Evolutionary conservation across 2,888 invertebrate genomes (phyloP).

Genomic region (Agonopterix alstromeriana): DNA sequence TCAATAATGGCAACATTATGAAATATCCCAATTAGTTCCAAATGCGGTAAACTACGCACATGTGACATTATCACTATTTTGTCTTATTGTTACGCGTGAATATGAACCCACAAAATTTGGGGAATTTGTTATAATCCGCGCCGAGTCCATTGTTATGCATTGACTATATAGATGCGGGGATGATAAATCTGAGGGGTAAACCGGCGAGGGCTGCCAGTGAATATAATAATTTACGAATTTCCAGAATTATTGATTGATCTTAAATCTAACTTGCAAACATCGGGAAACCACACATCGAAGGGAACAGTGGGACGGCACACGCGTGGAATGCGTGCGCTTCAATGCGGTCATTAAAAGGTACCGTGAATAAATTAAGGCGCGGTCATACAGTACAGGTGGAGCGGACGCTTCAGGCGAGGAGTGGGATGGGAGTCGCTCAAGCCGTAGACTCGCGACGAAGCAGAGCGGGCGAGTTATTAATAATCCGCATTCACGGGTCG

Average conservation of each 20-base stretch:
- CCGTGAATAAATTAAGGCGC: slow-evolving; percentile 50
- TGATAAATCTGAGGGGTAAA: slow-evolving; percentile 42
- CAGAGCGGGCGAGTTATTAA: slow-evolving; percentile 67
- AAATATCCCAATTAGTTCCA: slow-evolving; percentile 74
- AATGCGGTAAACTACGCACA: slow-evolving; percentile 67
- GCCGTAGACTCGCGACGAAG: slow-evolving; percentile 27
- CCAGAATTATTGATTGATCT: slow-evolving; percentile 35
- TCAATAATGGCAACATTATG: slow-evolving; percentile 56
- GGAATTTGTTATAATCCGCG: slow-evolving; percentile 72
- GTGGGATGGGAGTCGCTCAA: slow-evolving; percentile 46
- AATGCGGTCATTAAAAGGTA: slow-evolving; percentile 46
- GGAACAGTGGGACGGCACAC: slow-evolving; percentile 4
- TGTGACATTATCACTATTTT: slow-evolving; percentile 71
- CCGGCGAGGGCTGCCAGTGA: slow-evolving; percentile 30
- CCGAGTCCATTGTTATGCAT: slow-evolving; percentile 61
- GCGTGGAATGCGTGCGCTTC: slow-evolving; percentile 24
- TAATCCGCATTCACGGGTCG: slow-evolving; percentile 71
- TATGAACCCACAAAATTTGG: slow-evolving; percentile 74
- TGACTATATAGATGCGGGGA: slow-evolving; percentile 41
- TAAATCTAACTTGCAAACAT: slow-evolving; percentile 32
- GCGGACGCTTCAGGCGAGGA: slow-evolving; percentile 49
- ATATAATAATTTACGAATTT: slow-evolving; percentile 41
- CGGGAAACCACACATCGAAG: slow-evolving; percentile 7
- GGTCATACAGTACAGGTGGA: slow-evolving; percentile 59
- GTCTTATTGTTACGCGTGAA: slow-evolving; percentile 68